Evolutionary conservation across 2,797 vertebrate genomes (phyloP), one percentile per base, ranked within the genome.

Genomic region (Chromis chromis): DNA sequence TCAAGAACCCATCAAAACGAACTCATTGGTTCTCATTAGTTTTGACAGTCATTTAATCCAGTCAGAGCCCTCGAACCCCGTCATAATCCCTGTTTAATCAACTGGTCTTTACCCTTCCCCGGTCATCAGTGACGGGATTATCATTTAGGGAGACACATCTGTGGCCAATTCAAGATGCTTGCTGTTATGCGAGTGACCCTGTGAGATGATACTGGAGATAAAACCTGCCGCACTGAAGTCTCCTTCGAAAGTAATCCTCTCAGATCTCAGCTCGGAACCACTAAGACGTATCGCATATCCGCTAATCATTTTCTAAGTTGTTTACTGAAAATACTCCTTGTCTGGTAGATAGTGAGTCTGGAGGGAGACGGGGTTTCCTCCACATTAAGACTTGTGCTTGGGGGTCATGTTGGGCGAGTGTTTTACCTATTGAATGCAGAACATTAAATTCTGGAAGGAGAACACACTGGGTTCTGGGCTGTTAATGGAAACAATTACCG

Each of bases 291-390:
- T 93, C 88, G 3, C 75, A 64, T 89, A 82, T 84, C 91, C 42
- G 3, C 84, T 92, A 90, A 92, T 93, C 79, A 87, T 88, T 89
- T 89, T 90, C 76, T 88, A 85, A 89, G 86, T 65, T 86, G 89
- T 89, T 90, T 87, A 86, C 84, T 88, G 88, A 91, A 89, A 90
- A 83, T 77, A 73, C 24, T 74, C 25, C 63, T 61, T 2, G 69
- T 83, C 73, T 82, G 74, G 40, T 31, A 59, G 81, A 89, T 78
- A 64, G 58, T 6, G 17, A 56, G 73, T 56, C 81, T 68, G 49
- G 21, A 21, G 80, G 61, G 60, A 59, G 65, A 16, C 17, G 39
- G 11, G 48, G 39, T 31, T 21, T 86, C 52, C 60, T 76, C 57
- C 77, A 53, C 74, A 48, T 65, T 24, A 36, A 53, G 68, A 25